These are phyloP conservation scores for Haplotaxodon microlepis DNA, from an alignment of 2,113 vertebrate genomes.

Conservation along the genomic window DNA sequence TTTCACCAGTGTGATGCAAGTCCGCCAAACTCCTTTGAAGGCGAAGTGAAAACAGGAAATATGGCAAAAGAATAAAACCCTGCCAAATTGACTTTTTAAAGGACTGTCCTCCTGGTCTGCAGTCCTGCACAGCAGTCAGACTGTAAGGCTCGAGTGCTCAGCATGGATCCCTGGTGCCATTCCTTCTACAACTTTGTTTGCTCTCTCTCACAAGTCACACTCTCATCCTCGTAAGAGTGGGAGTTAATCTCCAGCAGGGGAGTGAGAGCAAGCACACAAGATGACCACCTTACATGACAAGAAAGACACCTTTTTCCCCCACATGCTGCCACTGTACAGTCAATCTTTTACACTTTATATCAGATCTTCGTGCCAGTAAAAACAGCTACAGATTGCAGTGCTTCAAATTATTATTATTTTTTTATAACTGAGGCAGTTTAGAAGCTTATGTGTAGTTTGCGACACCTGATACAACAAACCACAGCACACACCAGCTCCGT, in stretches of 20 bases:
- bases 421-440: neutral
- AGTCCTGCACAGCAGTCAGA: neutral
- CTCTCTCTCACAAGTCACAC: neutral
- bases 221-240: neutral
- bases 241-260: neutral
- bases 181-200: neutral
- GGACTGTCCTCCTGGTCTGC: neutral
- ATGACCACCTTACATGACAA: neutral
- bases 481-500: neutral
- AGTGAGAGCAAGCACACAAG: neutral
- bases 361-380: neutral
- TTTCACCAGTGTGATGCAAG: neutral
- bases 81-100: neutral
- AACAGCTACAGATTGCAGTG: neutral
- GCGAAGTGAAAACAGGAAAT: neutral
- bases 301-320: neutral
- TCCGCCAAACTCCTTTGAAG: neutral
- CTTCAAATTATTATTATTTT: neutral
- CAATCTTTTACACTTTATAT: neutral
- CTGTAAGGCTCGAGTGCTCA: neutral
- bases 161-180: neutral
- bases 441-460: neutral
- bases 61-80: neutral
- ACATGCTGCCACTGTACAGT: neutral
- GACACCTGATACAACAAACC: neutral